Evolutionary conservation across 2,797 vertebrate genomes (phyloP).

Genomic region (Luscinia megarhynchos): DNA sequence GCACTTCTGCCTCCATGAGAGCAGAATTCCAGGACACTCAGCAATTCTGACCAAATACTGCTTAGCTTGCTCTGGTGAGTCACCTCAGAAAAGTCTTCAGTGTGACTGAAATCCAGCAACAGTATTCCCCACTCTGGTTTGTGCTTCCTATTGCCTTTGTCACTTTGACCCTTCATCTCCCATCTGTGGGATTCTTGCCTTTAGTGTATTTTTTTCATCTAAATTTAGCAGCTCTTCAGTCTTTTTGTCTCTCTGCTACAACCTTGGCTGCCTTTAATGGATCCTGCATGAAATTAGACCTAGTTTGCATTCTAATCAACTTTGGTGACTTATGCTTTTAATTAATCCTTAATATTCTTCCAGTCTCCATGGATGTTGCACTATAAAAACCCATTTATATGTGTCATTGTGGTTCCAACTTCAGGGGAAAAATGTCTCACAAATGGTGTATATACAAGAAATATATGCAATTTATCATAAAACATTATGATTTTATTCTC

Average conservation of each 20-base stretch:
- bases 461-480: conserved; percentile 20
- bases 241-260: conserved; percentile 7
- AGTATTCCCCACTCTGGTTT: background rate
- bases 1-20: background rate
- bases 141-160: background rate
- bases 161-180: background rate
- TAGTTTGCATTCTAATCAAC: conserved; percentile 34
- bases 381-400: background rate
- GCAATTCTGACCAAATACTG: background rate
- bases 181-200: background rate
- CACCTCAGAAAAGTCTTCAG: background rate
- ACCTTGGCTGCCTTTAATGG: conserved; percentile 2
- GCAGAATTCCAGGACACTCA: background rate
- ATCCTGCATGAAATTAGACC: background rate
- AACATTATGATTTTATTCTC: conserved; percentile 26
- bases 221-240: conserved; percentile 19
- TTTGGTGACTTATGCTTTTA: conserved; percentile 29
- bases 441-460: background rate
- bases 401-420: background rate
- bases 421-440: background rate
- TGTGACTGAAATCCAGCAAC: background rate
- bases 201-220: background rate
- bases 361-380: background rate
- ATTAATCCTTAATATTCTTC: conserved; percentile 36
- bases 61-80: background rate